These are phyloP conservation scores for Eumeta japonica DNA, from an alignment of 1,140 invertebrate genomes.

Conservation along the genomic window DNA sequence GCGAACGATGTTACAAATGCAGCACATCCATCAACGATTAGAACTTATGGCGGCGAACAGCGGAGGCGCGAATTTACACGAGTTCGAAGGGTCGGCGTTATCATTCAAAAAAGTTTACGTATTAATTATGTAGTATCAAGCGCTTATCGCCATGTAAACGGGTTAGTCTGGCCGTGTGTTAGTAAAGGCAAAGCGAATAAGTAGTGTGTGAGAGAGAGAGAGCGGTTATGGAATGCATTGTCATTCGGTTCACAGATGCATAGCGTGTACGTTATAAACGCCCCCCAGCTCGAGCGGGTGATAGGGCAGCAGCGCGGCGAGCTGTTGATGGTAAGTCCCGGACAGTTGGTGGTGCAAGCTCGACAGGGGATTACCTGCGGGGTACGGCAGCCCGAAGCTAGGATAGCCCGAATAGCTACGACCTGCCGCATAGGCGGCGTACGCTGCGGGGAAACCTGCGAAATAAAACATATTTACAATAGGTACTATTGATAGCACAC, in stretches of 20 bases:
- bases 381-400: constrained; percentile 94
- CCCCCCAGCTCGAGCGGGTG: constrained; percentile 65
- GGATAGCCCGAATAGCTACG: constrained; percentile 93
- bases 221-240: constrained; percentile 43
- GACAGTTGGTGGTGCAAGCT: constrained; percentile 67
- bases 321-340: constrained; percentile 64
- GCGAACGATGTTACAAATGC: no score
- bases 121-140: no score
- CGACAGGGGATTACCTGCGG: constrained; percentile 87
- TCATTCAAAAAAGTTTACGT: no score
- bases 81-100: no score
- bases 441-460: constrained; percentile 88
- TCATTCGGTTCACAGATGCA: constrained; percentile 75
- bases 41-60: no score
- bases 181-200: no score
- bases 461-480: constrained; percentile 54
- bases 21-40: no score
- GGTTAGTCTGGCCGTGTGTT: no score
- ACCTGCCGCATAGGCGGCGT: constrained; percentile 89
- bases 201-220: no score
- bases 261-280: constrained; percentile 72
- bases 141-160: no score
- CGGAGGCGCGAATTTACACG: no score
- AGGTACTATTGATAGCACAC: constrained; percentile 12
- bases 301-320: constrained; percentile 62